Conservation (phyloP, 2,888 invertebrate genomes). For the Nephrotoma flavescens region DNA sequence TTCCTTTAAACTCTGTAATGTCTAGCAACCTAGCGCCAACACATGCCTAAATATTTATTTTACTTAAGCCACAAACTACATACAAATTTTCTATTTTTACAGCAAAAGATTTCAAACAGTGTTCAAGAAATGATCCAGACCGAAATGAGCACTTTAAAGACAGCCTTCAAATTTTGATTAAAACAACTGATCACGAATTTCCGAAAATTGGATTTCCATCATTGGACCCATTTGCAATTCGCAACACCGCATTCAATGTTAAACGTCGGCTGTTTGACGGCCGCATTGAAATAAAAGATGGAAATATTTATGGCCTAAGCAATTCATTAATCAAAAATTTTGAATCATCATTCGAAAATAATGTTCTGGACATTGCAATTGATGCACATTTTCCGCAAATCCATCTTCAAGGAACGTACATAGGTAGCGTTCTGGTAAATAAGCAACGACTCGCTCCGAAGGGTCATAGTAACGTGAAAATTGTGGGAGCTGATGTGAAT, state of each 20-base stretch:
- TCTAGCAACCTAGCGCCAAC: too few species aligned
- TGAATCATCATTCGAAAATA: conserved; percentile 38
- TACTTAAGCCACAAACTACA: too few species aligned
- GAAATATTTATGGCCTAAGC: conserved; percentile 39
- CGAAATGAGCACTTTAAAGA: background rate
- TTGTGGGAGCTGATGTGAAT: conserved; percentile 36
- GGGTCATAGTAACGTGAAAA: conserved; percentile 40
- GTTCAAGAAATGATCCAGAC: background rate
- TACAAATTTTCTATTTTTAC: background rate
- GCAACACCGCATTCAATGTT: background rate
- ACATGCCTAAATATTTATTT: too few species aligned
- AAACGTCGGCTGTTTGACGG: background rate
- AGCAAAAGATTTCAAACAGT: background rate
- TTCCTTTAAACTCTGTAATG: too few species aligned
- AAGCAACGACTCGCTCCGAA: conserved; percentile 42
- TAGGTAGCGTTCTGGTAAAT: conserved; percentile 45
- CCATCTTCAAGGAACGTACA: conserved; percentile 40
- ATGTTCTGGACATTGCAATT: conserved; percentile 41
- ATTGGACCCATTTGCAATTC: background rate
- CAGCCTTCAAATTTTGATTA: background rate
- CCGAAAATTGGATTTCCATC: background rate
- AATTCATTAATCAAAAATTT: conserved; percentile 39
- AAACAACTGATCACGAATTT: background rate
- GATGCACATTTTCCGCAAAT: conserved; percentile 41
- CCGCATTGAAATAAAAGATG: conserved; percentile 30